Percentiles rank a stretch among this genome's conserved stretches.
Conservation (phyloP, 2,113 vertebrate species). For the Thinocorus orbignyianus region DNA sequence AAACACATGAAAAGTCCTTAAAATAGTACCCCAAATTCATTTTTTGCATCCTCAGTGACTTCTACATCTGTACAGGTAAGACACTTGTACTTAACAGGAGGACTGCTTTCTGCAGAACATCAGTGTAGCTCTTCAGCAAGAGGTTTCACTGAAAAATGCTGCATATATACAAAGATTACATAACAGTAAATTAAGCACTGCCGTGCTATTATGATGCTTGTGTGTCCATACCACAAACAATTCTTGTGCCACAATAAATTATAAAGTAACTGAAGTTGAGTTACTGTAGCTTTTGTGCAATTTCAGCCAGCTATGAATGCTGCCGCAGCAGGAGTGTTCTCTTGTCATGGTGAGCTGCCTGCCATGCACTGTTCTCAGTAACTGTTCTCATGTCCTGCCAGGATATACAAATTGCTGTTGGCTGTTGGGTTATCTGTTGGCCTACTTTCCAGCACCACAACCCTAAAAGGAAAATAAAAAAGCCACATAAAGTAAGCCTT, state of each 20-base stretch:
- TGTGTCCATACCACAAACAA: slow-evolving; percentile 77
- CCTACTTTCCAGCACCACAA: slow-evolving; percentile 96
- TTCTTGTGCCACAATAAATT: slow-evolving; percentile 89
- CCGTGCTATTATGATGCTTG: slow-evolving; percentile 78
- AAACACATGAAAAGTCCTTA: slow-evolving; percentile 74
- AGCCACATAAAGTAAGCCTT: slow-evolving; percentile 6
- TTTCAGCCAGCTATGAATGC: slow-evolving; percentile 55
- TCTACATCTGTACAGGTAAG: slow-evolving; percentile 86
- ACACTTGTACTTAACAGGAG: slow-evolving; percentile 81
- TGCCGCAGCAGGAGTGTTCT: slow-evolving; percentile 65
- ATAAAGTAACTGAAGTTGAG: slow-evolving; percentile 56
- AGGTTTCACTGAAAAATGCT: slow-evolving; percentile 84
- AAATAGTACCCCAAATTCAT: slow-evolving; percentile 75
- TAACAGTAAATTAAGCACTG: slow-evolving; percentile 90
- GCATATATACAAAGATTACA: slow-evolving; percentile 97
- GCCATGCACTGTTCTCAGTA: slow-evolving; percentile 80
- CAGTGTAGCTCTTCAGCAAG: slow-evolving; percentile 78
- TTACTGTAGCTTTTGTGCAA: slow-evolving; percentile 63
- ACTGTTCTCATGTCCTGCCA: slow-evolving; percentile 99
- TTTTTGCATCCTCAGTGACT: slow-evolving; percentile 72
- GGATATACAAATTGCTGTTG: slow-evolving; percentile 98
- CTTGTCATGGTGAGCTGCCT: not conserved
- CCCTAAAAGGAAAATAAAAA: slow-evolving; percentile 73
- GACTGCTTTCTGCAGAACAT: slow-evolving; percentile 85
- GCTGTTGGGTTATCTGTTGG: slow-evolving; percentile 97